Base-by-base conservation (phyloP, 2,797 vertebrate genomes). In the Cottoperca gobio region DNA sequence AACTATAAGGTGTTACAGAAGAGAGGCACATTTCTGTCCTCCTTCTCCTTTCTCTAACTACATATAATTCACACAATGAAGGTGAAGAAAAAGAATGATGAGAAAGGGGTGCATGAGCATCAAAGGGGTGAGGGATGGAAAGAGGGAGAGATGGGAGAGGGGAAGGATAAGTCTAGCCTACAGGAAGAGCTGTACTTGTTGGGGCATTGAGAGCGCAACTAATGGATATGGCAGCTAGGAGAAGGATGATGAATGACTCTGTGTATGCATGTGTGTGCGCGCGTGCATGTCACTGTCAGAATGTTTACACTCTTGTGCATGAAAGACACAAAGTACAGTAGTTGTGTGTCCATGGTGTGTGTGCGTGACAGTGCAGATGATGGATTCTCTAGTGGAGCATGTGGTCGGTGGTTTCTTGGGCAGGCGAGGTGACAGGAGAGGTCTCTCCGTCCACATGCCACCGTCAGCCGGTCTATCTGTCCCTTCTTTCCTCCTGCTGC, bases 211-310 rank as follows among this genome's bases (percentile, higher is more conserved):
- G 84, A 90, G 89, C 68, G 59, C 78, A 89, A 85, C 91, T 92
- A 94, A 94, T 88, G 88, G 87, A 89, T 89, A 86, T 86, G 90
- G 81, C 90, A 93, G 92, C 89, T 79, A 65, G 79, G 84, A 87
- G 72, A 85, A 82, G 79, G 81, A 91, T 91, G 91, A 93, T 92
- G 85, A 89, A 89, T 88, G 87, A 91, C 79, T 76, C 3, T 26
- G 35, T 70, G 76, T 49, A 21, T 59, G 70, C 50, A 59, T 79
- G 73, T 53, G 78, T 33, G 68, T 42, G 60, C 28, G 61, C 13
- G 37, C n/a, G 43, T 43, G 70, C 37, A 37, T 39, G 40, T 54
- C 46, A 73, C 61, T 77, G 84, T 78, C 66, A 79, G 50, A 81
- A 80, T 87, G 85, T 88, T 86, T 88, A 86, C 84, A 83, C 70